phyloP scores from a whole-genome alignment of 2,113 vertebrate genomes.

The Catharus fuscescens region DNA sequence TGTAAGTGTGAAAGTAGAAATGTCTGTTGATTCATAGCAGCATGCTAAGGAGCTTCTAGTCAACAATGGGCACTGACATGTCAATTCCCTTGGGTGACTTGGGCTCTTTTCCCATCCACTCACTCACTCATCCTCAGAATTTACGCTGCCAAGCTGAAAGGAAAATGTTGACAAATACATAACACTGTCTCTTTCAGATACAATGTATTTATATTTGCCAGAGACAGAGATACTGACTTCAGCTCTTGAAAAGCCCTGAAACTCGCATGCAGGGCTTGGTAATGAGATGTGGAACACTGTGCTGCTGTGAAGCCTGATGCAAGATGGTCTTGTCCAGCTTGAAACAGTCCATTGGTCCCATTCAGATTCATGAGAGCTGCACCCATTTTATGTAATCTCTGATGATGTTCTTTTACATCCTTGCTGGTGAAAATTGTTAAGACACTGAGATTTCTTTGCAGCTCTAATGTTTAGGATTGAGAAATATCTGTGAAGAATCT shows the following conservation, averaged over 20 bases:
- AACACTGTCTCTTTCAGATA: not conserved
- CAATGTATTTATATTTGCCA: constrained; percentile 18
- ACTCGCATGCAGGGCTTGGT: accelerated
- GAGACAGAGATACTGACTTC: not conserved
- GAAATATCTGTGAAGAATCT: not conserved
- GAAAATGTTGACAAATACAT: constrained; percentile 46
- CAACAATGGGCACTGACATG: constrained; percentile 54
- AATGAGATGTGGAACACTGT: not conserved
- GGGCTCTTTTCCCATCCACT: not conserved
- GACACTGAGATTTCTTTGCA: not conserved
- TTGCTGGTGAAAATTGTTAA: not conserved
- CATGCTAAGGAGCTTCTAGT: constrained; percentile 44
- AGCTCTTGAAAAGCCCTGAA: not conserved
- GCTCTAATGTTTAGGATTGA: not conserved
- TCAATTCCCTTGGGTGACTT: constrained; percentile 20
- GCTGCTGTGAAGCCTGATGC: not conserved
- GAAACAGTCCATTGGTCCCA: not conserved
- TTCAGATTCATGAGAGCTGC: not conserved
- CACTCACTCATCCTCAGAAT: not conserved
- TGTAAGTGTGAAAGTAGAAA: constrained; percentile 47
- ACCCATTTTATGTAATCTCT: not conserved
- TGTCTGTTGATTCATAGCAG: constrained; percentile 42
- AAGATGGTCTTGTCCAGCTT: not conserved
- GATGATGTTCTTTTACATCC: not conserved
- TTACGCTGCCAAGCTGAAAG: constrained; percentile 18